Evolutionary conservation across 2,797 vertebrate species (phyloP), one percentile per base, ranked within the genome.

Genomic region (Apogon talboti): DNA sequence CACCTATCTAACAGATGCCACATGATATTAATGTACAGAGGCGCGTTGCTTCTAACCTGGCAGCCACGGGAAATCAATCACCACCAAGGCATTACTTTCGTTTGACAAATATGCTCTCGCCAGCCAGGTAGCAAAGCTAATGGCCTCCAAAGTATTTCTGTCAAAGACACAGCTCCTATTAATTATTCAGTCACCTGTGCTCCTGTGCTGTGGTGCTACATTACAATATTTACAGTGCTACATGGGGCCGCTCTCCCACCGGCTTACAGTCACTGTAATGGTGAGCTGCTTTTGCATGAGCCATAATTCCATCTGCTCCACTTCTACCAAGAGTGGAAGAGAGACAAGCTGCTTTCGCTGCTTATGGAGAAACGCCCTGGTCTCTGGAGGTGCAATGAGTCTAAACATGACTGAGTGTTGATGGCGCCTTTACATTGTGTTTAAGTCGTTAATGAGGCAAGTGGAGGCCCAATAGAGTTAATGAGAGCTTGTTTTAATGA

Each of bases 131-230:
- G 77, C 88, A 51, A 57, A 87, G 87, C 83, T 91, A 91, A 92
- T 92, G 89, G 89, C 81, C 83, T 87, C 90, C 86, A 88, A 92
- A 89, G 89, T 87, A 91, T 89, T 89, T 91, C 89, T 90, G 90
- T 90, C 91, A 91, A 82, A 76, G 84, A 87, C 83, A 88, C 76
- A 49, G 52, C 76, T 74, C 71, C 77, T 88, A 94, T 93, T 89
- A 94, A 93, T 94, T 93, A 94, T 94, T 93, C 84, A 94, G 84
- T 91, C 91, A 83, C 76, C 70, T 79, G 68, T 68, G 74, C 62
- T 80, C 44, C 78, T 66, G 54, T 84, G 88, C 88, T 72, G 74
- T 42, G 59, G 84, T 61, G 85, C 87, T 82, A 83, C 78, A 79
- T 81, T 88, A 79, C 82, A 87, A 89, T 90, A 91, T 91, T 91